Conservation (phyloP, 2,797 vertebrate species). For the Atherinosoma microstoma region DNA sequence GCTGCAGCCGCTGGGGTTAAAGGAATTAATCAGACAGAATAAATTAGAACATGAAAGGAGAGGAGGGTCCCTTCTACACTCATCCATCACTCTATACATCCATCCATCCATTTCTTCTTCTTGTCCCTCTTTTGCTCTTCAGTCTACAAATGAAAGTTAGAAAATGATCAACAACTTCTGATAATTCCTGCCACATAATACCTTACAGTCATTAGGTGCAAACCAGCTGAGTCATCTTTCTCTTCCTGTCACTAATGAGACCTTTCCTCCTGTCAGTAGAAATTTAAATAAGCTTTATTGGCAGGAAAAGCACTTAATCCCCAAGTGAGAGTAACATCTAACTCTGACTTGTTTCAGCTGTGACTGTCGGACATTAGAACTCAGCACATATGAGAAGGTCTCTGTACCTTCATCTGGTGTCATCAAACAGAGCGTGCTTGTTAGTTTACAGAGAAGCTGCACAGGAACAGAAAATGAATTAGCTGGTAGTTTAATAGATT, state of each 20-base stretch:
- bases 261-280: neutral
- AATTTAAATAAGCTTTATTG: conserved; percentile 2
- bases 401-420: too few species aligned
- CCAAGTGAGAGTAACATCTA: conserved; percentile 1
- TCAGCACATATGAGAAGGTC: too few species aligned
- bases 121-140: conserved; percentile 7
- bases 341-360: neutral
- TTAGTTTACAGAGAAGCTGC: neutral
- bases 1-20: conserved; percentile 72
- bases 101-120: neutral
- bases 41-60: conserved; percentile 82
- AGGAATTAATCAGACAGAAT: conserved; percentile 82
- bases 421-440: too few species aligned
- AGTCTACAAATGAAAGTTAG: conserved; percentile 8
- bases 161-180: conserved; percentile 5
- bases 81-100: conserved; percentile 23
- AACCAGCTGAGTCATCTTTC: conserved; percentile 4
- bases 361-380: too few species aligned
- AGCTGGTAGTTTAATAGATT: neutral
- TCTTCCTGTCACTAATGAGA: neutral
- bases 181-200: neutral
- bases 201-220: neutral
- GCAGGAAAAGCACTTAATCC: neutral
- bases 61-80: conserved; percentile 26
- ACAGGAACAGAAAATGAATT: too few species aligned